Percentiles rank a stretch among this genome's conserved stretches.
These are phyloP conservation scores for Sinelater perroti DNA, from an alignment of 2,888 invertebrate species.

Conservation along the genomic window DNA sequence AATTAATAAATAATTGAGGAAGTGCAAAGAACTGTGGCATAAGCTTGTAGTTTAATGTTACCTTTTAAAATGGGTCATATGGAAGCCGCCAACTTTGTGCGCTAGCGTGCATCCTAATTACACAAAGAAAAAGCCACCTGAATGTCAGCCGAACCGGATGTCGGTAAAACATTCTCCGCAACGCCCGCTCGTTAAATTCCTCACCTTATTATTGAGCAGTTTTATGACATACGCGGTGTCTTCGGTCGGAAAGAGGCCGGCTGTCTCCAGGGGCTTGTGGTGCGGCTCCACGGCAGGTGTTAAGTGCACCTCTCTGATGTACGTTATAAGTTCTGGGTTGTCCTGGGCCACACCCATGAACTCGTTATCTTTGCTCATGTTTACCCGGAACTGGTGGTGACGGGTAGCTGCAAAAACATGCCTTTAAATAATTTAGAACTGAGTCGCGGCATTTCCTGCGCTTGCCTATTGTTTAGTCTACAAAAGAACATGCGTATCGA, in stretches of 20 bases:
- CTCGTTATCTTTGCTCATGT: conserved; percentile 83
- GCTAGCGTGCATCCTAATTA: background rate
- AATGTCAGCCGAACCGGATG: no score
- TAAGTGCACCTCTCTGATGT: conserved; percentile 78
- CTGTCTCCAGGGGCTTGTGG: conserved; percentile 57
- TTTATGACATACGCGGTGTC: conserved; percentile 62
- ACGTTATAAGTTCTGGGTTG: conserved; percentile 76
- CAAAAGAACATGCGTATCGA: no score
- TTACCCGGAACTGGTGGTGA: conserved; percentile 80
- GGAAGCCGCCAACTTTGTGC: background rate
- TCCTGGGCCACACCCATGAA: conserved; percentile 77
- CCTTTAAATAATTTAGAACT: no score
- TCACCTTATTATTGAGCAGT: conserved; percentile 61
- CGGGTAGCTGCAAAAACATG: conserved; percentile 66
- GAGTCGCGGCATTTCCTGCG: no score
- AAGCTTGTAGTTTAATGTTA: no score
- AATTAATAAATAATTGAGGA: no score
- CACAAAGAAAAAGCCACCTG: no score
- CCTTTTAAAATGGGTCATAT: no score
- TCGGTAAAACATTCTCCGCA: no score
- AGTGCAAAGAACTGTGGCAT: no score
- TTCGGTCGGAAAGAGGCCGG: conserved; percentile 57
- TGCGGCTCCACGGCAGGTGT: conserved; percentile 59
- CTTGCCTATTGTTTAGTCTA: no score
- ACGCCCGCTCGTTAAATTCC: conserved; percentile 34